Evolutionary conservation across 2,113 vertebrate genomes (phyloP).

Genomic region (Micromys minutus): DNA sequence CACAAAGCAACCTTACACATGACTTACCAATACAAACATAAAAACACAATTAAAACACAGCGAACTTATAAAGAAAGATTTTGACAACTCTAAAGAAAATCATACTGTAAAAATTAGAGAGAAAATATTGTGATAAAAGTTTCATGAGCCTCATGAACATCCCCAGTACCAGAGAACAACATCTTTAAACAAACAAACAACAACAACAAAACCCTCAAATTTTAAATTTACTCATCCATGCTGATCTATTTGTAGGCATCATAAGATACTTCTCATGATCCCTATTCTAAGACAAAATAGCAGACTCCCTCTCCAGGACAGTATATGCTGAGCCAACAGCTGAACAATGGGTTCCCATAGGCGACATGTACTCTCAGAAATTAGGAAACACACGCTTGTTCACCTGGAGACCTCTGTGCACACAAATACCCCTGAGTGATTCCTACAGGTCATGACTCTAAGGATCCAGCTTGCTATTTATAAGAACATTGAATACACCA

Average conservation of each 20-base stretch:
- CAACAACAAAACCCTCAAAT: not conserved
- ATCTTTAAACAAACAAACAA: not conserved
- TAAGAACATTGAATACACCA: not conserved
- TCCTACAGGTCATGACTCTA: not conserved
- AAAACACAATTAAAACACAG: conserved; percentile 16
- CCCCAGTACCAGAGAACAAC: not conserved
- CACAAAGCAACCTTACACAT: not conserved
- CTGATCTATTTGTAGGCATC: not conserved
- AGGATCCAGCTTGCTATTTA: not conserved
- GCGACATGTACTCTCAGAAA: not conserved
- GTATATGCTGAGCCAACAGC: not conserved
- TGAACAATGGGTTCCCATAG: not conserved
- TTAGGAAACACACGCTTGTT: not conserved
- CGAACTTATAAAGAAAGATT: conserved; percentile 2
- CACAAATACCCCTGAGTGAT: not conserved
- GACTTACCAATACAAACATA: not conserved
- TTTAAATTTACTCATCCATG: not conserved
- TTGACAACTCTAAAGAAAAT: conserved; percentile 38
- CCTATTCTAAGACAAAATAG: not conserved
- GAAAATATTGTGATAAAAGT: not conserved
- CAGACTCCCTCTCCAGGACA: not conserved
- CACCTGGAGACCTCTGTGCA: not conserved
- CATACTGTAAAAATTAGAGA: not conserved
- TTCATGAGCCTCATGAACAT: not conserved
- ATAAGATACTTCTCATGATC: not conserved